phyloP scores from a whole-genome alignment of 2,113 vertebrate species.

The Podocnemis expansa region DNA sequence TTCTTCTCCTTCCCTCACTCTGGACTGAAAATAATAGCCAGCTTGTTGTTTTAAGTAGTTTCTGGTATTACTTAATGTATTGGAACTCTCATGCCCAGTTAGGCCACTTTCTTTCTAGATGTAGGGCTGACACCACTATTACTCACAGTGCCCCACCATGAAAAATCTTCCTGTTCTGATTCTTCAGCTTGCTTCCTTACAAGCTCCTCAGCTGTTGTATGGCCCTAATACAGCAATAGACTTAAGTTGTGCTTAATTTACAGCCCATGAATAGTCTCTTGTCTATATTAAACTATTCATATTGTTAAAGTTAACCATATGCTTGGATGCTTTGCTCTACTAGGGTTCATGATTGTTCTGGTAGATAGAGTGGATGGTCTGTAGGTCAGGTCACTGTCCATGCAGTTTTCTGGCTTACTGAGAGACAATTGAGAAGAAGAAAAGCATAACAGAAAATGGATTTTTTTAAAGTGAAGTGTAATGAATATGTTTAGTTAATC shows the following conservation, averaged over 20 bases:
- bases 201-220: background rate
- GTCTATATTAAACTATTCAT: background rate
- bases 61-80: rapidly evolving
- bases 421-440: background rate
- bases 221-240: background rate
- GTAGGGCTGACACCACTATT: rapidly evolving
- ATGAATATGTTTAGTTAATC: slow-evolving; percentile 53
- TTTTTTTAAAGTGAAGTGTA: slow-evolving; percentile 27
- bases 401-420: rapidly evolving
- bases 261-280: background rate
- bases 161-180: background rate
- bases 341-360: background rate
- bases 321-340: background rate
- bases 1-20: background rate
- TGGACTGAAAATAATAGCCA: background rate
- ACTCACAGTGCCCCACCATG: background rate
- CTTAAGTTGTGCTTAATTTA: background rate
- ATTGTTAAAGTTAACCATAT: background rate
- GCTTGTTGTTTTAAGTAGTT: background rate
- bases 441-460: rapidly evolving
- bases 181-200: background rate
- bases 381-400: background rate
- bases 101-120: background rate
- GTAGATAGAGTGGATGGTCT: background rate
- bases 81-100: no score